Percentiles rank a stretch among this genome's conserved stretches.
These are phyloP conservation scores for Ornithorhynchus anatinus DNA, from an alignment of 2,113 vertebrate genomes.

Conservation along the genomic window DNA sequence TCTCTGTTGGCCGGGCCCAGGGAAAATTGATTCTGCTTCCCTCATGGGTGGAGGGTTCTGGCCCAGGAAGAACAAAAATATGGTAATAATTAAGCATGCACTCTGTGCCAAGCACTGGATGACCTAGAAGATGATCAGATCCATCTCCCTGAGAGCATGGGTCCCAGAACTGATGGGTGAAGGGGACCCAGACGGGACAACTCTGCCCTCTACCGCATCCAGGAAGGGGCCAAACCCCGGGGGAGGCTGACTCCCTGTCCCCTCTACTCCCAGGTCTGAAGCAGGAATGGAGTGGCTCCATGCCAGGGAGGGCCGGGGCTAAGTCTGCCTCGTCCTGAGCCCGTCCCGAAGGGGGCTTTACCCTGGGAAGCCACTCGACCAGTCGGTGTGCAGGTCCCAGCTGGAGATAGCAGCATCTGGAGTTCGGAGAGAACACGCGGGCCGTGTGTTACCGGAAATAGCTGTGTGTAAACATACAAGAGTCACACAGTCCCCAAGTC, in stretches of 20 bases:
- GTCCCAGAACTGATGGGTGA: background rate
- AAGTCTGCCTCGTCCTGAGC: background rate
- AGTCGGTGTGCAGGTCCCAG: background rate
- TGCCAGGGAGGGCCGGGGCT: background rate
- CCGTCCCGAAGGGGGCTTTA: background rate
- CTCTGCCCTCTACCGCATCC: background rate
- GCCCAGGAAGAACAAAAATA: too few relatives aligned
- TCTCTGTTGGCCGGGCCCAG: background rate
- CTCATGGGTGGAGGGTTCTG: accelerated
- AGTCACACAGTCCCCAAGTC: slow-evolving; percentile 1
- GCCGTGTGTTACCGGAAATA: slow-evolving; percentile 37
- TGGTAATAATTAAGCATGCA: too few relatives aligned
- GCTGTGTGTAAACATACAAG: slow-evolving; percentile 35
- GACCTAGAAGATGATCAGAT: too few relatives aligned
- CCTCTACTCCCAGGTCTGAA: background rate
- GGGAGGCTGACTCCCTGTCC: background rate
- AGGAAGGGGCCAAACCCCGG: background rate
- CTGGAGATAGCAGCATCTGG: slow-evolving; percentile 38
- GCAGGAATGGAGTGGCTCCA: background rate
- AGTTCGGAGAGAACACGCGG: background rate
- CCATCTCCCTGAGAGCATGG: too few relatives aligned
- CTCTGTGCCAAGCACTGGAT: too few relatives aligned
- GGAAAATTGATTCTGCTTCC: background rate
- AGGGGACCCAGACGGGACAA: background rate
- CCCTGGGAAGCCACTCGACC: slow-evolving; percentile 45